Percentiles rank a stretch among this genome's conserved stretches.
Evolutionary conservation across 2,888 invertebrate genomes (phyloP).

Genomic region (Gonocerus acuteangulatus): DNA sequence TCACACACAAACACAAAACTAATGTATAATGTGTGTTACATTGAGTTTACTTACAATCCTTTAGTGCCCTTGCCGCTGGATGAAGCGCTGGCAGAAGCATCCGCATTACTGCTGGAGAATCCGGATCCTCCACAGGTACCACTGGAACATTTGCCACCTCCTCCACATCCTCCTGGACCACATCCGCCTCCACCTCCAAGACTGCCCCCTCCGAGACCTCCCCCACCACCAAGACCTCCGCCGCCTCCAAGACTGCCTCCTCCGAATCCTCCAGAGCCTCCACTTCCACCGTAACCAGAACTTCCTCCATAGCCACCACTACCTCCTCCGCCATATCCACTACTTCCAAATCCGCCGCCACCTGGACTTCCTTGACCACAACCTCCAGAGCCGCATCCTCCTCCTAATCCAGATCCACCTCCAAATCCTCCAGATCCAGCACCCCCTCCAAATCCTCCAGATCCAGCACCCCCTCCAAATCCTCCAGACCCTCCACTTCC

Average conservation of each 20-base stretch:
- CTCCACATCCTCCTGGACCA: constrained; percentile 16
- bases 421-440: not conserved
- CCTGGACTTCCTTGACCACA: constrained; percentile 2
- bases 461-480: constrained; percentile 35
- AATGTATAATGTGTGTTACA: no score
- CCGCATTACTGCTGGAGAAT: no score
- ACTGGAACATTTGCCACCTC: no score
- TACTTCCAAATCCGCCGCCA: constrained; percentile 23
- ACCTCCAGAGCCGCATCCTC: constrained; percentile 40
- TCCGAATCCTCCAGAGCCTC: constrained; percentile 27
- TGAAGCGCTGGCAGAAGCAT: no score
- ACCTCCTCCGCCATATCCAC: constrained; percentile 6
- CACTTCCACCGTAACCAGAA: constrained; percentile 37
- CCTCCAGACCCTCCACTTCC: constrained; percentile 37
- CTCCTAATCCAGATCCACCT: constrained; percentile 35
- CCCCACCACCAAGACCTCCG: constrained; percentile 2
- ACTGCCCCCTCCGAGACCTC: constrained; percentile 24
- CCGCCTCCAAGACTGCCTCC: constrained; percentile 7
- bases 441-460: constrained; percentile 39
- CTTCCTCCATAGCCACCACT: constrained; percentile 5
- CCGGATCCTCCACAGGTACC: no score
- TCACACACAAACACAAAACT: no score
- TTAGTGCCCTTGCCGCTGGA: no score
- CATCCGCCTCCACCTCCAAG: constrained; percentile 1
- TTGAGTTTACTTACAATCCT: no score